phyloP scores from a whole-genome alignment of 2,797 vertebrate genomes.

The Mus caroli region DNA sequence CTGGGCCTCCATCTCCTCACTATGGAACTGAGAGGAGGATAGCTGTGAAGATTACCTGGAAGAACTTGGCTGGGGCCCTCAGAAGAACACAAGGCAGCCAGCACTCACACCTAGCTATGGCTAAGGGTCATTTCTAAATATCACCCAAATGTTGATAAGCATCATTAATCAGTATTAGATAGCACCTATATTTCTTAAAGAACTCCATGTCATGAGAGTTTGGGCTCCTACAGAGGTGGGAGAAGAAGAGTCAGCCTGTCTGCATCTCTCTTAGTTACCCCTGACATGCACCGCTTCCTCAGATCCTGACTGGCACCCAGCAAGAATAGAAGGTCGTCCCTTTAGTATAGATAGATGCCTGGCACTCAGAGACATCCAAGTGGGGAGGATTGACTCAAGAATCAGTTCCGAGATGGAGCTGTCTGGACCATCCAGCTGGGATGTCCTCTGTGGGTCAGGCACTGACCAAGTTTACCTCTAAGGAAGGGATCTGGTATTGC shows the following conservation, averaged over 20 bases:
- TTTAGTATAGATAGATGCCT: neutral
- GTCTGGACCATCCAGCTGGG: neutral
- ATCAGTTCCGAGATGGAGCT: neutral
- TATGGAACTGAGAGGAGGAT: neutral
- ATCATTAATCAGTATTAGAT: neutral
- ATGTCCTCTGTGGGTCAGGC: neutral
- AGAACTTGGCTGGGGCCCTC: neutral
- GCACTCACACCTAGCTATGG: neutral
- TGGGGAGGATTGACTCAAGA: neutral
- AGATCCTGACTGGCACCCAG: neutral
- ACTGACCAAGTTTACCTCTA: neutral
- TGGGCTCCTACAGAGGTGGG: neutral
- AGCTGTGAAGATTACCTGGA: neutral
- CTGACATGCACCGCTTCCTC: neutral
- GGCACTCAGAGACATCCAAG: neutral
- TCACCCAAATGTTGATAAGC: neutral
- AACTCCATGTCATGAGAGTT: neutral
- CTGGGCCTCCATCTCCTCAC: neutral
- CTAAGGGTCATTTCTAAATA: neutral
- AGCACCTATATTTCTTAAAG: neutral
- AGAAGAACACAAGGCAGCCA: neutral
- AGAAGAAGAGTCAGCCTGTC: rapidly evolving
- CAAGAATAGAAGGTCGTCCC: neutral
- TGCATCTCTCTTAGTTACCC: neutral
- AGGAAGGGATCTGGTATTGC: neutral